Conservation (phyloP, 2,888 invertebrate genomes). For the Nemurella pictetii region DNA sequence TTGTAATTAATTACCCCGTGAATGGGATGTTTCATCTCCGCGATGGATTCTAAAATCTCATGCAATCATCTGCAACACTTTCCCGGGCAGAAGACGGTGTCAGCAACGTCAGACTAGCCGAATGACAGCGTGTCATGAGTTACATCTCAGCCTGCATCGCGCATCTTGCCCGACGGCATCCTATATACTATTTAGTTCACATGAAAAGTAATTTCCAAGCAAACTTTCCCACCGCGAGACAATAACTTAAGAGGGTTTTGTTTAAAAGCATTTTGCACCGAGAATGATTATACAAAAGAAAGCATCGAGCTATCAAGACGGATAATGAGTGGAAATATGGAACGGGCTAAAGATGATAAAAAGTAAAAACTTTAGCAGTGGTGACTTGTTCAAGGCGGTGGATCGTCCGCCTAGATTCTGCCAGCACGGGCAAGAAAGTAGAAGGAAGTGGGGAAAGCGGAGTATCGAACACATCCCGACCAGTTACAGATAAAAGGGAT, state of each 20-base stretch:
- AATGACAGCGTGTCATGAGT: neutral
- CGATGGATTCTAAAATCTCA: neutral
- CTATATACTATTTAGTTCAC: neutral
- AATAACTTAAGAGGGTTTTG: conserved; percentile 12
- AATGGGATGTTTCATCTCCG: neutral
- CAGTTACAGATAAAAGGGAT: neutral
- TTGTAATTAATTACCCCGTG: neutral
- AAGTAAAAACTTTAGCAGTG: neutral
- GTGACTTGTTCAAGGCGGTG: neutral
- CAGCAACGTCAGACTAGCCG: neutral
- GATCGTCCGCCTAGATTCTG: neutral
- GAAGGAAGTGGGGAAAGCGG: neutral
- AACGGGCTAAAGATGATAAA: neutral
- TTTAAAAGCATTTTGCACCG: neutral
- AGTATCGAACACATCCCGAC: neutral
- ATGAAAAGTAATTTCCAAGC: conserved; percentile 1
- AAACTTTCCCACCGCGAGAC: conserved; percentile 5
- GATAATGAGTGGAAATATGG: neutral
- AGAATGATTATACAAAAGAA: neutral
- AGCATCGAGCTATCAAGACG: neutral
- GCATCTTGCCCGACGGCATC: neutral
- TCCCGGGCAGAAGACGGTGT: neutral
- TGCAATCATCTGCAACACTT: neutral
- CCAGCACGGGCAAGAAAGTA: neutral
- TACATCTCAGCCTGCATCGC: neutral